Evolutionary conservation across 2,113 vertebrate genomes (phyloP), one percentile per base, ranked within the genome.

Genomic region (Periophthalmodon schlosseri): DNA sequence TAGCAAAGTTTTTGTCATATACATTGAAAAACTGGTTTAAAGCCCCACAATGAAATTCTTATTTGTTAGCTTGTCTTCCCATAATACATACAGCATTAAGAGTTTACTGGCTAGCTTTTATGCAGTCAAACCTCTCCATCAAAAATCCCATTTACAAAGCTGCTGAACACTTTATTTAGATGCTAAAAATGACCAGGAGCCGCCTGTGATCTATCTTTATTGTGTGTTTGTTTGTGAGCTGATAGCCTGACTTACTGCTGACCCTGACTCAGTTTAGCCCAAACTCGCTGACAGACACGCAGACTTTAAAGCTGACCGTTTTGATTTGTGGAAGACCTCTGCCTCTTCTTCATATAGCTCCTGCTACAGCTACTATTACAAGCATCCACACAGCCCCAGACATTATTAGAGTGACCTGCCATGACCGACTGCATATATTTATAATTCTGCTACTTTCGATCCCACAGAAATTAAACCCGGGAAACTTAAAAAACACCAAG

Each of bases 391-490:
- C 78, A 65, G 47, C 44, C 78, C 77, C 66, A 71, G 49, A 74
- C 44, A 16, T 58, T 56, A 75, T 77, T 71, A 63, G 68, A 11
- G 10, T 9, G 77, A 72, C 75, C 83, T 74, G 78, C 5, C 20
- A 54, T 81, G 79, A 81, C 82, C 21, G 50, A 10, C 76, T 76
- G 74, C 46, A 68, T 80, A 67, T 83, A 83, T 88, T 85, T 79
- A 81, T 86, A 84, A 80, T 75, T 50, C 24, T 24, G 2, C 20
- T 57, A 11, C 23, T 57, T 72, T 88, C 65, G 58, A 14, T 78
- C 78, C 76, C 52, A 69, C 73, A 2, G 68, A 72, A 54, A 64
- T 74, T 77, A 81, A 83, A 79, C 75, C 72, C 67, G 2, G 50
- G 76, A 71, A 90, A 82, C 81, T 61, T 61, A 61, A 47, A n/a